A percentile compares a stretch with the other conserved stretches of the same genome.
These are phyloP conservation scores for Leptinotarsa peninsularis DNA, from an alignment of 2,888 invertebrate species.

Conservation along the genomic window DNA sequence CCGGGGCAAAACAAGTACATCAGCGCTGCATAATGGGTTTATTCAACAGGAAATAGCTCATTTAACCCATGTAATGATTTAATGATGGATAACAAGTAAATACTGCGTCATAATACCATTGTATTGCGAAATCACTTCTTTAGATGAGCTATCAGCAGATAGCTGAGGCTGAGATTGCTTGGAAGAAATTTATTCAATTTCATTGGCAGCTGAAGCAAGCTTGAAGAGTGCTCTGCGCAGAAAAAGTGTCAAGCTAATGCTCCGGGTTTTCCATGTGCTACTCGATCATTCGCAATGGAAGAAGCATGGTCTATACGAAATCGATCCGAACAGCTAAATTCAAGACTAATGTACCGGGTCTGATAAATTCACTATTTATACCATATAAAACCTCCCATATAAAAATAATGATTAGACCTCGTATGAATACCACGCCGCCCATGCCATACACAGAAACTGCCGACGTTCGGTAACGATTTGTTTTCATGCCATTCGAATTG, in stretches of 20 bases:
- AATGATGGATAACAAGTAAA: not conserved
- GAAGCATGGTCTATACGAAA: not conserved
- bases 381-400: too few relatives aligned
- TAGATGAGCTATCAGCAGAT: conserved; percentile 62
- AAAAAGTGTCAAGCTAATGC: conserved; percentile 2
- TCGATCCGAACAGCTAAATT: too few relatives aligned
- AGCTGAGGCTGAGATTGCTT: conserved; percentile 8
- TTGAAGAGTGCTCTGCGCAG: not conserved
- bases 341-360: too few relatives aligned
- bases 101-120: not conserved
- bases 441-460: too few relatives aligned
- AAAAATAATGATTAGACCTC: too few relatives aligned
- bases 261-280: not conserved
- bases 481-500: too few relatives aligned
- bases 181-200: not conserved
- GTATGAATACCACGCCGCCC: too few relatives aligned
- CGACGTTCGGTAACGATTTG: too few relatives aligned
- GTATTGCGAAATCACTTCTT: conserved; percentile 31
- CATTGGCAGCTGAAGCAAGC: conserved; percentile 4
- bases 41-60: not conserved
- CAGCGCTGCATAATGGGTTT: too few relatives aligned
- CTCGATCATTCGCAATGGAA: not conserved
- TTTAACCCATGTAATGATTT: not conserved
- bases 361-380: too few relatives aligned
- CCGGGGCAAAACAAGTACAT: too few relatives aligned